Conservation (phyloP, 2,888 invertebrate species). For the Galerucella calmariensis region DNA sequence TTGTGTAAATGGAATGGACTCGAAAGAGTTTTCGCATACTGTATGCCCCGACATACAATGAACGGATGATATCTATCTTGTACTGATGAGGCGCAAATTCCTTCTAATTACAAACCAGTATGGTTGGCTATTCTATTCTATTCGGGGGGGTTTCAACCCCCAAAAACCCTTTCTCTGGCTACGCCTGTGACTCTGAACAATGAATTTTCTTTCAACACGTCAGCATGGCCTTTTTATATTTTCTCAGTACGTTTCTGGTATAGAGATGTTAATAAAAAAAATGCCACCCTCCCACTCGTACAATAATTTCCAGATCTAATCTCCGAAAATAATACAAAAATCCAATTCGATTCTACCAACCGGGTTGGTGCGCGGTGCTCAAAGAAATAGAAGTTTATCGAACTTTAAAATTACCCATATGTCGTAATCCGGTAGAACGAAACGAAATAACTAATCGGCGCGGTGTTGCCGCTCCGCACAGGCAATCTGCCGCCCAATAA, state of each 20-base stretch:
- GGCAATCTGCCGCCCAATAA: slow-evolving; percentile 65
- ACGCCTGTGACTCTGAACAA: no score
- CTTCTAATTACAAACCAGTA: no score
- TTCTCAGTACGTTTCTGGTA: not conserved
- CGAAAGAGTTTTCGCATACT: no score
- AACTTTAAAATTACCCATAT: slow-evolving; percentile 64
- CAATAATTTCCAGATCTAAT: slow-evolving; percentile 16
- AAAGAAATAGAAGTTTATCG: slow-evolving; percentile 52
- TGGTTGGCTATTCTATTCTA: no score
- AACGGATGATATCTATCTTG: no score
- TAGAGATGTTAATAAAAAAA: not conserved
- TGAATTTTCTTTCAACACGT: no score
- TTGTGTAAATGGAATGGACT: no score
- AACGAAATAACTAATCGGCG: slow-evolving; percentile 64
- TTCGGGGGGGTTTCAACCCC: no score
- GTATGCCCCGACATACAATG: no score
- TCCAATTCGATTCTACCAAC: slow-evolving; percentile 13
- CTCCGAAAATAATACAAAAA: slow-evolving; percentile 20
- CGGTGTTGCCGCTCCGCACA: slow-evolving; percentile 53
- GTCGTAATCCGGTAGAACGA: slow-evolving; percentile 61
- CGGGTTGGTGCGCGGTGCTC: slow-evolving; percentile 5
- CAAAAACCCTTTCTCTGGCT: no score
- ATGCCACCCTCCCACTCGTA: not conserved
- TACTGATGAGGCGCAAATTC: no score
- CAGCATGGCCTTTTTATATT: no score